Evolutionary conservation across 2,113 vertebrate species (phyloP), one percentile per base, ranked within the genome.

Genomic region (Cranoglanis bouderius): DNA sequence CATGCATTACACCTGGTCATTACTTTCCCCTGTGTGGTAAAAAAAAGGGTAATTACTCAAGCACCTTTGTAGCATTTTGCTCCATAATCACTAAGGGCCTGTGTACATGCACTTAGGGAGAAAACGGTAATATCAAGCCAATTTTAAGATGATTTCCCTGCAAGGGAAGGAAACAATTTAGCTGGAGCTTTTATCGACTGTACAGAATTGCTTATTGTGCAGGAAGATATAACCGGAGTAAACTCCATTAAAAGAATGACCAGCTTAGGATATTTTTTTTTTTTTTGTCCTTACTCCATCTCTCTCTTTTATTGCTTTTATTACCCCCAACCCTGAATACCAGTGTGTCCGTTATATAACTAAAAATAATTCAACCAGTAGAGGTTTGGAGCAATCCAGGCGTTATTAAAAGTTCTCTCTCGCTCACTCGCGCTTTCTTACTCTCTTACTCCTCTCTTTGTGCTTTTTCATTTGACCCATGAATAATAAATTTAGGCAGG

Each of bases 91-190:
- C 89, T 84, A 81, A 90, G 89, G 91, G 91, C 88, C 91, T 67
- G 72, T 82, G 49, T 90, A 92, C 92, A 93, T 61, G 89, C 90
- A 91, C 93, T 90, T 88, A 90, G 92, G 94, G 91, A 94, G 90
- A 92, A 90, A 90, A 87, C 88, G 90, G 67, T 94, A 93, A 95
- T 95, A 93, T 92, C 93, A 93, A 93, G 88, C 92, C 93, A 94
- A 92, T 95, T 95, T 94, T 93, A 75, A 92, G 93, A 92, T 93
- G 90, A 95, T 95, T 95, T 95, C 93, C 91, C 92, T 94, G 92
- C 92, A 90, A 92, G 91, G 90, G 91, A 95, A 93, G 92, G 91
- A 94, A 95, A 95, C 94, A 93, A 93, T 94, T 93, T 94, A 90
- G 91, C 90, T 43, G 83, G 2, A 7, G 82, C 91, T 91, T 93